Base-by-base conservation (phyloP, 2,113 vertebrate genomes). In the Chaenogobius annularis region DNA sequence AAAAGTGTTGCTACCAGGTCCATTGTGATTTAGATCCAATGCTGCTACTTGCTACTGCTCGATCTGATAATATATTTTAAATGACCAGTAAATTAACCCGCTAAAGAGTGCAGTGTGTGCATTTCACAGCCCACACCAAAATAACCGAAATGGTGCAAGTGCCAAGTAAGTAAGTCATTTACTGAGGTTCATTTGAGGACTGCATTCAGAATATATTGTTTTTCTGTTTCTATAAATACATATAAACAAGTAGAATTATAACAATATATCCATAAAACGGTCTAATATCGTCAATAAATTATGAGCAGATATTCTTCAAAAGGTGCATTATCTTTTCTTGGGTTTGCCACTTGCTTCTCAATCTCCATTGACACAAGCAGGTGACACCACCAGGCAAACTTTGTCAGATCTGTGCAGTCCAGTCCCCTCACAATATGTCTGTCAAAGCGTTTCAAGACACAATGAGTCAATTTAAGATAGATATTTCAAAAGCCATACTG, bases 21-120 rank as follows among this genome's bases (percentile, higher is more conserved):
- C 19, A 22, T 68, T 8, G 7, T 74, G 80, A 68, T 84, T 80
- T 72, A 81, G 52, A 61, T 55, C 55, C 40, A 55, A 7, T 54
- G 26, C 15, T 54, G 58, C 44, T 59, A 58, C 73, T 47, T 80
- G 62, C 66, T 80, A 47, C 73, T 66, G 23, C 50, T 68, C 0
- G 55, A 66, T 64, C 23, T 23, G 37, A 74, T 74, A n/a, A 52
- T 74, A 61, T 62, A 71, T 71, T 72, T 73, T 69, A 61, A 58
- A 26, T 43, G 74, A 61, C 43, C 46, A 23, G 75, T 75, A 70
- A 68, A 74, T 81, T 19, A 63, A 52, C 11, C n/a, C 48, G 13
- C 73, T 70, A 70, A 68, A 68, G 54, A 74, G 68, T 35, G 47
- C 44, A 12, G 14, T 43, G 43, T 23, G 52, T 31, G 14, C 15